Base-by-base conservation (phyloP, 1,140 invertebrate species). In the Dinothrombium tinctorium region DNA sequence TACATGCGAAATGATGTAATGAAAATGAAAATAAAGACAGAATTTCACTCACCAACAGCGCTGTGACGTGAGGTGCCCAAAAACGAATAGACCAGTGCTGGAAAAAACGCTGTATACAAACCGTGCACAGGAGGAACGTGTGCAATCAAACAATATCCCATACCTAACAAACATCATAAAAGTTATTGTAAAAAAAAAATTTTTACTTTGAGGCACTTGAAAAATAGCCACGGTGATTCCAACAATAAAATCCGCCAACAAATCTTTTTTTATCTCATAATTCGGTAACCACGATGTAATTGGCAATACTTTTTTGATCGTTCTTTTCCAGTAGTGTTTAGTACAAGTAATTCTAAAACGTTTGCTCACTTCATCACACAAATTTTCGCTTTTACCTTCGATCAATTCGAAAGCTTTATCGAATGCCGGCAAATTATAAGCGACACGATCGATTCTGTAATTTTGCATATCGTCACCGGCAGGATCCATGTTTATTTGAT, bases 101-200 rank as follows among this genome's bases (percentile, higher is more conserved):
- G 82, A 59, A 92, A 89, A 50, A 94, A 82, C 1, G 83, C 83
- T 69, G 87, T 87, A 57, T 92, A 92, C 4, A 95, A 69, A 4
- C 89, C 89, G 41, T 76, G 69, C 23, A 90, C 74, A 0, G 87
- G 76, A 1, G 76, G 73, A 1, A 90, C 54, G 5, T 55, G 55
- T 0, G 64, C 59, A 6, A 67, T 50, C 19, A 58, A 47, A 6
- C 61, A 59, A 49, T 67, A 67, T 7, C 63, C 65, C 41, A 66
- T 56, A 25, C 62, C 14, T 17, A 14, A n/a, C n/a, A 33, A 6
- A 26, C 21, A 11, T 21, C 23, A 29, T 4, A 15, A 41, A 41
- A 21, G 14, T 19, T 29, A 11, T 4, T 20, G 17, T 11, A 41
- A 22, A 14, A 22, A 31, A 19, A 12, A 32, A 20, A n/a, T n/a